Evolutionary conservation across 2,888 invertebrate genomes (phyloP), one percentile per base, ranked within the genome.

Genomic region (Thumatha senex): DNA sequence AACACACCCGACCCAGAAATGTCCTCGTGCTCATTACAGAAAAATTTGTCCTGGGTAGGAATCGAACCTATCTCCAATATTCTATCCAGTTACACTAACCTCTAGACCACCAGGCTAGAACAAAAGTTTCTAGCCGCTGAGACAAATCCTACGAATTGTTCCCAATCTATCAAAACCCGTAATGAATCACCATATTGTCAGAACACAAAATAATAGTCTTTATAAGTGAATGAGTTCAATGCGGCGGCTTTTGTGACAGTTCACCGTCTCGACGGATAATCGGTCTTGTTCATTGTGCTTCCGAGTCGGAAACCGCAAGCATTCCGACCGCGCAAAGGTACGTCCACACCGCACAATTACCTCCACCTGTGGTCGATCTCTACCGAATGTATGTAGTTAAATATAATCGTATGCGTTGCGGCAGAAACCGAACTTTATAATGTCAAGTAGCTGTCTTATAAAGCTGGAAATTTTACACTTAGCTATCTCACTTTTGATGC

Each of bases 281-380:
- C 66, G 65, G 60, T 59, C 57, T 56, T 51, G 54, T 65, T 59
- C 62, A 67, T 67, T 70, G 71, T 67, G 76, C 78, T 77, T 78
- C 76, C 78, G 76, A 77, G 54, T 78, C 73, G 78, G 78, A 79
- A 80, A 82, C 81, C 81, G 66, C 81, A 82, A 72, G 63, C 74
- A 78, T 80, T 77, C 76, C 70, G 58, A 48, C 46, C 48, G 63
- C 63, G 58, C 60, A 50, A 50, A 57, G 59, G 35, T 46, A 51
- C 54, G 54, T 59, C 63, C 55, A 63, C 62, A 65, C 54, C 46
- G 52, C 54, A 48, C 62, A 47, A 70, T 65, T 63, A 61, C 51
- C 53, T 59, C 56, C 55, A 61, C 67, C 63, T 71, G 67, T 61
- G 67, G 69, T 67, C 59, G 48, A 48, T 51, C 61, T 58, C 56